Percentiles rank a stretch among this genome's conserved stretches.
Evolutionary conservation across 2,888 invertebrate genomes (phyloP).

Genomic region (Malthinus flaveolus): DNA sequence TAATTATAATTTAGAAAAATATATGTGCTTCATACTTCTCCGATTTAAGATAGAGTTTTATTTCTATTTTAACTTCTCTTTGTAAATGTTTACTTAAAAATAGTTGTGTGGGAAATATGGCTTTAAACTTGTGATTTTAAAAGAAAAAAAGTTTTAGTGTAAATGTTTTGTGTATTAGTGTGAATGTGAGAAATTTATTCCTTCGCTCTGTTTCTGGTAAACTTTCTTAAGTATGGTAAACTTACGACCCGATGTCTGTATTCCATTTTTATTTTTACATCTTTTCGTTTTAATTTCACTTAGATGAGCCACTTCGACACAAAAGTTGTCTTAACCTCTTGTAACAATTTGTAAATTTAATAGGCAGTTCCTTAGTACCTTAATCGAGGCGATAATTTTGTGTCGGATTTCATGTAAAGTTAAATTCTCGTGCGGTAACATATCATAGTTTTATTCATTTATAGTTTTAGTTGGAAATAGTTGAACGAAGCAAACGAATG

Average conservation of each 20-base stretch:
- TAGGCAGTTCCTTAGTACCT: not conserved
- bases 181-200: too few species aligned
- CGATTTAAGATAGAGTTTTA: conserved; percentile 35
- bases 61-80: conserved; percentile 13
- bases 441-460: too few species aligned
- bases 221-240: too few species aligned
- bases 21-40: conserved; percentile 39
- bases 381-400: too few species aligned
- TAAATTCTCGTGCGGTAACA: too few species aligned
- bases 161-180: not conserved
- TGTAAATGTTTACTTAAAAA: too few species aligned
- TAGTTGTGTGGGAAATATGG: not conserved
- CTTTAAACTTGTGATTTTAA: not conserved
- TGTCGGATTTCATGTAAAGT: too few species aligned
- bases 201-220: too few species aligned
- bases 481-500: too few species aligned
- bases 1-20: conserved; percentile 37
- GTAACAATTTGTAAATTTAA: not conserved
- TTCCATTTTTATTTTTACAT: too few species aligned
- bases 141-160: not conserved
- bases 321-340: not conserved
- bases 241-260: too few species aligned
- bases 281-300: conserved; percentile 3
- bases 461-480: too few species aligned
- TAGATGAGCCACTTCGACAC: not conserved